These are phyloP conservation scores for Sceloporus tristichus DNA, from an alignment of 2,113 vertebrate species.

Conservation along the genomic window DNA sequence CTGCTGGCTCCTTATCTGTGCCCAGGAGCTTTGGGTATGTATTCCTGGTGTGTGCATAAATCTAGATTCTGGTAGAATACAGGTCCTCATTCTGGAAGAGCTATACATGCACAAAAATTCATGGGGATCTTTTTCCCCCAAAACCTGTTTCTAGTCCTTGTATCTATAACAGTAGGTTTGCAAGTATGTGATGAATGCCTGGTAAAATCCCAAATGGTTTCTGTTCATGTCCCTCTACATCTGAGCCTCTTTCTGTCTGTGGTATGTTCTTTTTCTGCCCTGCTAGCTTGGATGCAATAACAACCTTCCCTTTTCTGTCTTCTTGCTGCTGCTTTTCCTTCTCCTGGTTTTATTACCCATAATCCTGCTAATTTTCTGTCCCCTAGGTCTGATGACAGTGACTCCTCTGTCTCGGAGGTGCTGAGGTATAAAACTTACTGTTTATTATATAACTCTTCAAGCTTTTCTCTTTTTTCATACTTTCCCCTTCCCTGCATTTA, in stretches of 20 bases:
- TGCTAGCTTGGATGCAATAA: conserved; percentile 68
- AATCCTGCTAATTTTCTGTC: conserved; percentile 96
- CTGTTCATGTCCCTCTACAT: not conserved
- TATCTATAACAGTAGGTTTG: not conserved
- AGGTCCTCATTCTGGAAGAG: not conserved
- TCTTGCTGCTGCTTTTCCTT: conserved; percentile 64
- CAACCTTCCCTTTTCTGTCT: conserved; percentile 65
- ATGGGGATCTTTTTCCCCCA: not conserved
- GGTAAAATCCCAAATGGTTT: conserved; percentile 6
- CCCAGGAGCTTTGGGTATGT: not conserved
- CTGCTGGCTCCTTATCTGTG: not conserved
- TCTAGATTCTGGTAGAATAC: not conserved
- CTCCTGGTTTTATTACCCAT: conserved; percentile 78
- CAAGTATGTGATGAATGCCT: not conserved
- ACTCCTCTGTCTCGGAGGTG: conserved; percentile 99
- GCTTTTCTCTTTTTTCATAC: conserved; percentile 46
- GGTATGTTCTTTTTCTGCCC: conserved; percentile 43
- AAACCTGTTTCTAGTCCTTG: not conserved
- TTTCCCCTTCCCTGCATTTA: conserved; percentile 47
- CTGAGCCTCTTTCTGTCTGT: conserved; percentile 19
- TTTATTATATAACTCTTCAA: conserved; percentile 72
- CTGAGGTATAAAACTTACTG: conserved; percentile 95
- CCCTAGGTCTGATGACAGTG: conserved; percentile 99
- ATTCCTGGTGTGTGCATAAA: not conserved
- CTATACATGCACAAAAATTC: not conserved